These are phyloP conservation scores for Luffia ferchaultella DNA, from an alignment of 2,888 invertebrate genomes.

Conservation along the genomic window DNA sequence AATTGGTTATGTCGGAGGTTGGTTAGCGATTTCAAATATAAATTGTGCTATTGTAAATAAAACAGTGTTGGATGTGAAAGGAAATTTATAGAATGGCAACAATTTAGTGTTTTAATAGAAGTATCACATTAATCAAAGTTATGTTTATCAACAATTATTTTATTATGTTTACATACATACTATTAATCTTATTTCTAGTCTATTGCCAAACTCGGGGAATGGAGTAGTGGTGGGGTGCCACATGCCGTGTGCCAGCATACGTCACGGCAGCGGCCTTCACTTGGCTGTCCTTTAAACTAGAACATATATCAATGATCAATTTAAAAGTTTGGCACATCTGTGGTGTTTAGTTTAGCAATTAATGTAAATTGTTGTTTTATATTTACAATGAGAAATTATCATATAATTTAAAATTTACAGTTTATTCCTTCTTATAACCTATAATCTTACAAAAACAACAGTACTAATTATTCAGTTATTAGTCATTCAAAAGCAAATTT, in stretches of 20 bases:
- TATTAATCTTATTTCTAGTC: constrained; percentile 9
- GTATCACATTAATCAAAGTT: not conserved
- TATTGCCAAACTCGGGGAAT: constrained; percentile 5
- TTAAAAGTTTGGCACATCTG: not conserved
- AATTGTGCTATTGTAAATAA: not conserved
- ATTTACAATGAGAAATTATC: not conserved
- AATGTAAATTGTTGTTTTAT: not conserved
- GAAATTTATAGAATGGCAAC: not conserved
- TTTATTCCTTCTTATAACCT: not conserved
- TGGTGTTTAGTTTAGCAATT: not conserved
- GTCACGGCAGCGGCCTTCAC: not conserved
- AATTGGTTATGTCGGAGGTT: not conserved
- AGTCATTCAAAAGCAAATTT: too few relatives aligned
- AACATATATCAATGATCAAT: not conserved
- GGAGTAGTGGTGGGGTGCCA: too few relatives aligned
- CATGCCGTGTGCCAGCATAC: not conserved
- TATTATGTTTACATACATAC: constrained; percentile 1
- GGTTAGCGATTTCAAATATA: not conserved
- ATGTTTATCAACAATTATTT: not conserved
- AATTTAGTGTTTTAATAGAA: not conserved
- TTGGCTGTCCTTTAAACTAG: not conserved
- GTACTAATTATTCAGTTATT: too few relatives aligned
- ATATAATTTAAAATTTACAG: not conserved
- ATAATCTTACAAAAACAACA: too few relatives aligned
- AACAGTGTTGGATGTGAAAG: not conserved